Evolutionary conservation across 1,140 invertebrate genomes (phyloP), one percentile per base, ranked within the genome.

Genomic region (Akabosia matsudoensis): DNA sequence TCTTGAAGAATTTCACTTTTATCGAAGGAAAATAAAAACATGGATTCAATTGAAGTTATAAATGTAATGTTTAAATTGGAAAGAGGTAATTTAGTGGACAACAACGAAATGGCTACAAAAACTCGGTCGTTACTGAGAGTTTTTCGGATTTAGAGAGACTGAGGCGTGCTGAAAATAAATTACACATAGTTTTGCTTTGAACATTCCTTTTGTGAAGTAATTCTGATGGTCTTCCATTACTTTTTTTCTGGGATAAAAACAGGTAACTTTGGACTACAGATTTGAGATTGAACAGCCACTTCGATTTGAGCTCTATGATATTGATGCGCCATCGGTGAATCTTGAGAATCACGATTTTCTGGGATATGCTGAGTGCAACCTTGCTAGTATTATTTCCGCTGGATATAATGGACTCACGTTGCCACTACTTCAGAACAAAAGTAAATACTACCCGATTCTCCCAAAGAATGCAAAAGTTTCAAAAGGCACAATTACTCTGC

Each of bases 331-430:
- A 37, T 45, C 24, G 4, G 77, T 84, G 2, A 82, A 85, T 70
- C 83, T 89, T 10, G 80, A 76, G 33, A 85, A 88, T 77, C 88
- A 89, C 84, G 88, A 89, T 80, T 89, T 88, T 82, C 82, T 89
- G 22, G 88, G 88, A 22, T 84, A 84, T 73, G 82, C 85, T 28
- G 85, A 88, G 33, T 87, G 85, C 76, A 87, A 84, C 61, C 81
- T 89, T 34, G 88, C 85, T 31, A 85, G 88, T 82, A 85, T 88
- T 75, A 83, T 87, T 33, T 82, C 84, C 33, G 78, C 82, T 7
- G 82, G 78, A 1, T 80, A 76, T 33, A 72, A 75, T 28, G 80
- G 80, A 75, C 70, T 79, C 14, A 14, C 34, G 18, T 33, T 79
- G 16, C 64, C 74, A 14, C 64, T 76, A 0, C 71, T 31, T 10